A percentile compares a stretch with the other conserved stretches of the same genome.
These are phyloP conservation scores for Micropoecilia bifurca DNA, from an alignment of 2,797 vertebrate species.

Conservation along the genomic window DNA sequence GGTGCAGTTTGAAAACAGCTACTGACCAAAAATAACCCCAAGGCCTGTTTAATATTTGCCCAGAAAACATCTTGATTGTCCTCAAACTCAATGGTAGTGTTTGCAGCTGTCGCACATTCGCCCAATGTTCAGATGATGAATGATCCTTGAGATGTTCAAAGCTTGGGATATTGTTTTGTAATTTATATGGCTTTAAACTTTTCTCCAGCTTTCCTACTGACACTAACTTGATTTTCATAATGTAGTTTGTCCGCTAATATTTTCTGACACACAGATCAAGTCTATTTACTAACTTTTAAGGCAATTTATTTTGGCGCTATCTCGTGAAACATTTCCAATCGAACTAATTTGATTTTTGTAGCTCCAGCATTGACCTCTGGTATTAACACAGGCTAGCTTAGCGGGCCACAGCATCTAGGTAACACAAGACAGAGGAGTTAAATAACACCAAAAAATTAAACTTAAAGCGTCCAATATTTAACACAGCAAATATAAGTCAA, in stretches of 20 bases:
- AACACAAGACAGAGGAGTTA: conserved; percentile 11
- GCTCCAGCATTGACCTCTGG: conserved; percentile 1
- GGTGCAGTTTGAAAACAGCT: background rate
- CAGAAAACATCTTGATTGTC: background rate
- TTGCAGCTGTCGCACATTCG: background rate
- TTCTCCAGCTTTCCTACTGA: background rate
- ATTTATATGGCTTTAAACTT: background rate
- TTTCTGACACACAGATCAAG: background rate
- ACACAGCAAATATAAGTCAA: conserved; percentile 16
- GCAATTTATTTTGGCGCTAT: background rate
- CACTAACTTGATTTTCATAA: background rate
- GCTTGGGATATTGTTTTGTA: background rate
- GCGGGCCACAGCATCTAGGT: conserved; percentile 11
- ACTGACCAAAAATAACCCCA: background rate
- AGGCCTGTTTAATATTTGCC: background rate
- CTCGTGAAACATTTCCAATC: conserved; percentile 3
- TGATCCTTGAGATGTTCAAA: background rate
- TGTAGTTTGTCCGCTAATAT: background rate
- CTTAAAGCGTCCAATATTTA: conserved; percentile 15
- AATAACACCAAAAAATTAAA: conserved; percentile 1
- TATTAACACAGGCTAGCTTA: conserved; percentile 12
- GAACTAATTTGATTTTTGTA: conserved; percentile 8
- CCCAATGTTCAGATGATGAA: background rate
- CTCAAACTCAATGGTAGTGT: background rate
- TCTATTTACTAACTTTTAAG: background rate